Evolutionary conservation across 2,888 invertebrate species (phyloP), one percentile per base, ranked within the genome.

Genomic region (Catocala nupta): DNA sequence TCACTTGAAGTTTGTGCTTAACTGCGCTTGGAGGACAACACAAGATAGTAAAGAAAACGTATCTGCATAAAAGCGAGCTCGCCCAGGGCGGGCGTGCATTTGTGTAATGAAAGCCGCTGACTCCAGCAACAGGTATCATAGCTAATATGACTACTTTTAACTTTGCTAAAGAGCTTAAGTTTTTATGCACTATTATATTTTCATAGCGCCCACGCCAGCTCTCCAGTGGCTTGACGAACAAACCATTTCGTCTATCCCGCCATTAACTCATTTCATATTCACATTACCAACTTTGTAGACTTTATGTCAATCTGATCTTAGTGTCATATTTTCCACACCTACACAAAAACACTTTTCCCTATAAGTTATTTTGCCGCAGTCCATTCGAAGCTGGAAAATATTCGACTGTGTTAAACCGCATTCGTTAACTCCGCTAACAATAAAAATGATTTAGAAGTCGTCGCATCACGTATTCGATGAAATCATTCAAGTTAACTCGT

Each of bases 91-190:
- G 60, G 12, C 63, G 66, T 79, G 72, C 80, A 76, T 77, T 75
- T 71, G 55, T 66, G 61, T 76, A 78, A 77, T 81, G 73, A 77
- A 78, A 78, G 68, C 68, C 59, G 52, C 59, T 25, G 25, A 25
- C 25, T 63, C 36, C 50, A 70, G 81, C 83, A 83, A 83, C 83
- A 82, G 76, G 83, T 81, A 73, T 67, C 59, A 57, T 52, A 55
- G 59, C 55, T 74, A 67, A 73, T 70, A 75, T 70, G 63, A 71
- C 65, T 61, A 62, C 60, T 58, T 70, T 63, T 61, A 70, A 71
- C 70, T 63, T 45, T 42, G 48, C 51, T 75, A 55, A 71, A 70
- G 56, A 63, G 59, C 66, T 75, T 65, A 68, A 71, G 65, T 70
- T 72, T 75, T 64, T 64, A 57, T 63, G 63, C 50, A 56, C 55